Evolutionary conservation across 30 jellyfish, hydroid and myxozoan genomes (phyloP).

Genomic region (Aurelia sp.): DNA sequence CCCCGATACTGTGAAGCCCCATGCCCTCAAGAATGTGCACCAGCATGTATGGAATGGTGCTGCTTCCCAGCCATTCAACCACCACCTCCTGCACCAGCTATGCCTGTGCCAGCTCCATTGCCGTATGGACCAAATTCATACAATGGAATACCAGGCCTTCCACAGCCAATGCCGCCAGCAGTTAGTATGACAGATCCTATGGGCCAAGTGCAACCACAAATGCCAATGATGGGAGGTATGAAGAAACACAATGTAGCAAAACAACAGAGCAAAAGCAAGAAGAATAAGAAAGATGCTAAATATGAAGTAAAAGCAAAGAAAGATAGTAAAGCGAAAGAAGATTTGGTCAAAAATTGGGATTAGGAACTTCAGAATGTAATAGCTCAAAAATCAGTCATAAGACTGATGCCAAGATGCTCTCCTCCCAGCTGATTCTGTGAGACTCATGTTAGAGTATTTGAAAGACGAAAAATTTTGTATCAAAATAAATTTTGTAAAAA

Average conservation of each 20-base stretch:
- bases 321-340: background rate
- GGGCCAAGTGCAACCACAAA: slow-evolving; percentile 44
- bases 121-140: slow-evolving; percentile 67
- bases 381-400: no score
- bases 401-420: no score
- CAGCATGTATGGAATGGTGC: slow-evolving; percentile 99
- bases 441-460: no score
- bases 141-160: slow-evolving; percentile 75
- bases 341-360: background rate
- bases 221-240: slow-evolving; percentile 75
- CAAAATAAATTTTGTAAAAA: no score
- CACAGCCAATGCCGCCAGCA: slow-evolving; percentile 82
- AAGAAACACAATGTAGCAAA: slow-evolving; percentile 51
- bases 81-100: slow-evolving; percentile 86
- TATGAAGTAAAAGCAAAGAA: slow-evolving; percentile 3
- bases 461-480: no score
- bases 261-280: slow-evolving; percentile 43
- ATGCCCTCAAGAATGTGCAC: slow-evolving; percentile 98
- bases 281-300: slow-evolving; percentile 54
- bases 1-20: slow-evolving; percentile 95
- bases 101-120: slow-evolving; percentile 87
- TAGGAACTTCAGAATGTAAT: background rate
- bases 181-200: slow-evolving; percentile 53
- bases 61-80: slow-evolving; percentile 89
- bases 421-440: no score